phyloP scores from a whole-genome alignment of 2,888 invertebrate genomes.

The Parascotia fuliginaria region DNA sequence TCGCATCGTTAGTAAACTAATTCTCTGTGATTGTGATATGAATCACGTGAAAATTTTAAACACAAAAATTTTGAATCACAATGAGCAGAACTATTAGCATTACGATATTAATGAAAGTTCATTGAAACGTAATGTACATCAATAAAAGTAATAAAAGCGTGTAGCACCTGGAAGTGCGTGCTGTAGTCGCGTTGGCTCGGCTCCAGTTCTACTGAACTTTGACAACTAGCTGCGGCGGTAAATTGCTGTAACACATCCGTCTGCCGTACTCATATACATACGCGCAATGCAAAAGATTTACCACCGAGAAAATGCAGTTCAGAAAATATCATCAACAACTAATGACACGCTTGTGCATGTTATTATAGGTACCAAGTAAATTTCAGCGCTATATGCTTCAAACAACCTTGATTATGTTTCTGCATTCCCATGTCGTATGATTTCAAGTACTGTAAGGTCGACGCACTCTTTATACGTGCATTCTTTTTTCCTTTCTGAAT shows the following conservation, averaged over 20 bases:
- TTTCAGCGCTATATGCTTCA: constrained; percentile 14
- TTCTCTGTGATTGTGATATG: constrained; percentile 11
- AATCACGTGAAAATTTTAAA: background rate
- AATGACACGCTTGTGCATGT: constrained; percentile 15
- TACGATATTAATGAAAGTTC: constrained; percentile 41
- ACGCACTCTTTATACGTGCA: constrained; percentile 60
- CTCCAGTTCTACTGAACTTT: constrained; percentile 84
- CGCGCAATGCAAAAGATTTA: constrained; percentile 19
- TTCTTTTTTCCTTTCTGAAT: constrained; percentile 63
- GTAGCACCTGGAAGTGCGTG: constrained; percentile 76
- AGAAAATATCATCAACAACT: constrained; percentile 25
- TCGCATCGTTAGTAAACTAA: constrained; percentile 15
- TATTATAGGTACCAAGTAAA: constrained; percentile 17
- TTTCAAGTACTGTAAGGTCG: constrained; percentile 56
- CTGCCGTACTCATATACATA: constrained; percentile 39
- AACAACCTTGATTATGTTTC: constrained; percentile 21
- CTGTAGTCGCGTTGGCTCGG: constrained; percentile 71
- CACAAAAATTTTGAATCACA: background rate
- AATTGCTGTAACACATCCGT: constrained; percentile 63
- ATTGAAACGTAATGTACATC: constrained; percentile 45
- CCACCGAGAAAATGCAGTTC: constrained; percentile 28
- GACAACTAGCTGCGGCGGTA: constrained; percentile 69
- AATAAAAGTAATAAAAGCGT: constrained; percentile 56
- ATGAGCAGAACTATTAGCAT: constrained; percentile 6
- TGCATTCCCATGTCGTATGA: constrained; percentile 38